A percentile compares a stretch with the other conserved stretches of the same genome.
phyloP scores from a whole-genome alignment of 2,888 invertebrate genomes.

The Atrina japonica region DNA sequence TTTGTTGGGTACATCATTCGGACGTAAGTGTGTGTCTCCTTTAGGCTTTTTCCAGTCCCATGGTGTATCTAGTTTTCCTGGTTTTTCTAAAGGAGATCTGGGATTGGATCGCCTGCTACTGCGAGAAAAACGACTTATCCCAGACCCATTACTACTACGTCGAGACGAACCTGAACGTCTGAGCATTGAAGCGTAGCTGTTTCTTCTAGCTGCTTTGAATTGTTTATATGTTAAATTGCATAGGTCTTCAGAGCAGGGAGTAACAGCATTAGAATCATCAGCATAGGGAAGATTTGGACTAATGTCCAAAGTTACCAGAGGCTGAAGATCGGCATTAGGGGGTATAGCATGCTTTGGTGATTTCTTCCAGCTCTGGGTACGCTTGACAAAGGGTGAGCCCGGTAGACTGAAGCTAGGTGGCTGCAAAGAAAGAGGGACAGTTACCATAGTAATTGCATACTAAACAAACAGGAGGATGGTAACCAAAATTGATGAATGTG shows the following conservation, averaged over 20 bases:
- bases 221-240: conserved; percentile 71
- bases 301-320: conserved; percentile 90
- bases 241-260: conserved; percentile 96
- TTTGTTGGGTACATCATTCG: conserved; percentile 80
- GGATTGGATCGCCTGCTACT: conserved; percentile 82
- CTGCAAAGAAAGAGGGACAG: conserved; percentile 83
- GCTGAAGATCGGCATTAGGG: conserved; percentile 88
- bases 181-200: conserved; percentile 59
- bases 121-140: conserved; percentile 54
- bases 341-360: conserved; percentile 50
- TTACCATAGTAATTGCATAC: too few species aligned
- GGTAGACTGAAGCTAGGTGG: conserved; percentile 98
- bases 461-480: too few species aligned
- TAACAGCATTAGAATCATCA: conserved; percentile 98
- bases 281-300: conserved; percentile 90
- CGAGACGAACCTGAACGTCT: conserved; percentile 52
- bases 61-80: conserved; percentile 65
- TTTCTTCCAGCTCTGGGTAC: conserved; percentile 86
- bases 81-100: conserved; percentile 92
- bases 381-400: conserved; percentile 96
- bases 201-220: conserved; percentile 64
- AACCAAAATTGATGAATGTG: too few species aligned
- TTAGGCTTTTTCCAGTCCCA: conserved; percentile 29
- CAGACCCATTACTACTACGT: conserved; percentile 65
- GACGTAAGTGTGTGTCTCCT: conserved; percentile 55